Evolutionary conservation across 2,113 vertebrate species (phyloP).

Genomic region (Scalopus aquaticus): DNA sequence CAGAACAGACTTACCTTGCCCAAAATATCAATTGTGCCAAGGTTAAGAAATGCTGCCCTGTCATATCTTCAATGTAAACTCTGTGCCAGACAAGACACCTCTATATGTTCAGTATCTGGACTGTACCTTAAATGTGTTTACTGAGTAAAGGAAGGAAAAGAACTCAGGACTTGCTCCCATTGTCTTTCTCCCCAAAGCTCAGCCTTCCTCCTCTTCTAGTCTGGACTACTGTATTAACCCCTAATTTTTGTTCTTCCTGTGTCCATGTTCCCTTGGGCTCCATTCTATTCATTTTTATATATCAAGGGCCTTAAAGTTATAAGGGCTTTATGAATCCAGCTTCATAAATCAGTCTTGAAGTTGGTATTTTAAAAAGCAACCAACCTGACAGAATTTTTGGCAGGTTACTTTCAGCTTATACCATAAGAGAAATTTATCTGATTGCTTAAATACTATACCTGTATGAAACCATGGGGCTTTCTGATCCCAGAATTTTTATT

Average conservation of each 20-base stretch:
- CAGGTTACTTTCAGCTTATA: background rate
- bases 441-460: background rate
- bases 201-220: background rate
- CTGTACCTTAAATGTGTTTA: background rate
- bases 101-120: background rate
- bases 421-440: background rate
- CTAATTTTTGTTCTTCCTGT: background rate
- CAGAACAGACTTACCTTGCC: background rate
- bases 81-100: background rate
- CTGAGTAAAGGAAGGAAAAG: background rate
- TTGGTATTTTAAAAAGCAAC: constrained; percentile 3
- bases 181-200: background rate
- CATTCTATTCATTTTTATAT: background rate
- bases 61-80: background rate
- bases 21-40: background rate
- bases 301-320: background rate
- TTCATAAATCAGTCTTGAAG: constrained; percentile 25
- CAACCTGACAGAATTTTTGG: background rate
- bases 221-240: background rate
- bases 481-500: background rate
- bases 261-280: background rate
- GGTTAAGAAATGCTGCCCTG: background rate
- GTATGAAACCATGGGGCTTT: background rate
- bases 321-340: background rate
- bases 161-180: background rate